phyloP scores from a whole-genome alignment of 2,113 vertebrate species.

The Pseudorasbora parva region DNA sequence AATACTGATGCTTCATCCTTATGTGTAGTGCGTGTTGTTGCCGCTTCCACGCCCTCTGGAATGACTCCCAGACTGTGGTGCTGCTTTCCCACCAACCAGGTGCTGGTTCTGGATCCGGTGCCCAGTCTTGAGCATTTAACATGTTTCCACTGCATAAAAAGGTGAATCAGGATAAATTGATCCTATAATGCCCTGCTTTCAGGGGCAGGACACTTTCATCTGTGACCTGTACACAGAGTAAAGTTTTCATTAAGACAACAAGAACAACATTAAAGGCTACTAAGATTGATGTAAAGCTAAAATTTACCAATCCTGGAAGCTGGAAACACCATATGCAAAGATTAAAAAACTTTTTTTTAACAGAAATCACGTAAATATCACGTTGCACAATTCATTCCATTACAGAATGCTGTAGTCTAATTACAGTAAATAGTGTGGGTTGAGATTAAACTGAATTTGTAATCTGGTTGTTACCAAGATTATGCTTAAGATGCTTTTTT shows the following conservation, averaged over 20 bases:
- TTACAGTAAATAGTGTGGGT: too few species aligned
- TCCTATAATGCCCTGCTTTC: neutral
- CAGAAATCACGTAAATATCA: too few species aligned
- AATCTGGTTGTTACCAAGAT: too few species aligned
- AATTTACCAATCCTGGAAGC: neutral
- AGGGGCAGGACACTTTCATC: neutral
- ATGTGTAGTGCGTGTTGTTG: conserved; percentile 65
- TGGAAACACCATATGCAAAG: neutral
- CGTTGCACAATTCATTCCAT: too few species aligned
- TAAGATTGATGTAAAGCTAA: neutral
- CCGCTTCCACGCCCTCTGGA: conserved; percentile 33
- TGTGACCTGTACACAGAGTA: neutral
- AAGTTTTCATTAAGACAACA: neutral
- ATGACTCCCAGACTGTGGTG: conserved; percentile 61
- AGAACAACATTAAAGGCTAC: neutral
- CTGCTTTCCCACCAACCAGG: neutral
- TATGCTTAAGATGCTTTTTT: too few species aligned
- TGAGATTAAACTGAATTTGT: too few species aligned
- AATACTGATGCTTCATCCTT: conserved; percentile 30
- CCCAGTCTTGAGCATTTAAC: neutral
- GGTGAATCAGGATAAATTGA: neutral
- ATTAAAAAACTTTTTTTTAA: neutral
- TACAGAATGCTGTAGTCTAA: too few species aligned
- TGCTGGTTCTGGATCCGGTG: neutral
- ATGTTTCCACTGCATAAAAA: neutral